phyloP scores from a whole-genome alignment of 2,888 invertebrate species.

The Pollenia angustigena region DNA sequence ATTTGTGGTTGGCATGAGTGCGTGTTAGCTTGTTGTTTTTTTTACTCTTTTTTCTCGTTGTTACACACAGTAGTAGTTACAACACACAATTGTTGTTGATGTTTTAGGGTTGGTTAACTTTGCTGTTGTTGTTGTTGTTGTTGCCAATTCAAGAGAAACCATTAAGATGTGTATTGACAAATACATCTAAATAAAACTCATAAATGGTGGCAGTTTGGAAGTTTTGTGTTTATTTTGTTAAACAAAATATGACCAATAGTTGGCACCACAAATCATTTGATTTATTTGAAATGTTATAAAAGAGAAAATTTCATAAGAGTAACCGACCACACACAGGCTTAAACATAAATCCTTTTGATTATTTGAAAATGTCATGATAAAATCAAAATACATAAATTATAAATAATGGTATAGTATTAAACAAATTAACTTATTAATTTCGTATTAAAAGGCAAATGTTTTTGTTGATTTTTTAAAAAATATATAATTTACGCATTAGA shows the following conservation, averaged over 20 bases:
- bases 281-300: not conserved
- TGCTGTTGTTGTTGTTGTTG: conserved; percentile 1
- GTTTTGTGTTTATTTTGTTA: conserved; percentile 3
- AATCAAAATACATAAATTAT: not conserved
- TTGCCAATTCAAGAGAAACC: conserved; percentile 60
- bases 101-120: conserved; percentile 67
- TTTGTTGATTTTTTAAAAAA: too few relatives aligned
- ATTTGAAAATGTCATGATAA: too few relatives aligned
- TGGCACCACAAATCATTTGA: conserved; percentile 32
- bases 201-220: conserved; percentile 60
- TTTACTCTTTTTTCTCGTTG: not conserved
- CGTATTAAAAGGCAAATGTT: too few relatives aligned
- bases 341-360: not conserved
- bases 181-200: conserved; percentile 29
- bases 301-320: not conserved
- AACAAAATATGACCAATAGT: conserved; percentile 42
- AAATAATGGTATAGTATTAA: too few relatives aligned
- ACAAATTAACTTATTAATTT: too few relatives aligned
- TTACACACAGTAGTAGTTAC: conserved; percentile 42
- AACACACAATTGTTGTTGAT: not conserved
- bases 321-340: conserved; percentile 30
- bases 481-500: too few relatives aligned
- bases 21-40: conserved; percentile 70
- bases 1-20: conserved; percentile 70
- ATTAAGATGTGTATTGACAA: conserved; percentile 58